A percentile compares a stretch with the other conserved stretches of the same genome.
Conservation (phyloP, 2,797 vertebrate genomes). For the Pagetopsis macropterus region DNA sequence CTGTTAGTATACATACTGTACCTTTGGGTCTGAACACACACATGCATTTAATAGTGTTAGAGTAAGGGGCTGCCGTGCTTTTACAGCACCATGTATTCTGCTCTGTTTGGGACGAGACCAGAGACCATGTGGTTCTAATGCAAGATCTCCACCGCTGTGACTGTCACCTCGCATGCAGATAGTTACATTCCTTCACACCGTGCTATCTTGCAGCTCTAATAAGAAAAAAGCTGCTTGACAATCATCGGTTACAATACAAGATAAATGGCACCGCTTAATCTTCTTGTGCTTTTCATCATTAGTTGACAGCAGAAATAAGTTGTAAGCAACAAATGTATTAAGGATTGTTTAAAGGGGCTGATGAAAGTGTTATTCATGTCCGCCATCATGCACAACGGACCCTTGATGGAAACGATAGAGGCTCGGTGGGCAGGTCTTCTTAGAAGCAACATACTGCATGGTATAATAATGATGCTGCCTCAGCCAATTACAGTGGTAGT, state of each 20-base stretch:
- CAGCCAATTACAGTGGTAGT: conserved; percentile 46
- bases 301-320: conserved; percentile 46
- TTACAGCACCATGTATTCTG: too few relatives aligned
- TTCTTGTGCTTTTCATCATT: conserved; percentile 65
- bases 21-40: too few relatives aligned
- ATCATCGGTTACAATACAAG: conserved; percentile 42
- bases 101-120: too few relatives aligned
- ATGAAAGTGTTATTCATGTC: conserved; percentile 64
- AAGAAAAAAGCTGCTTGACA: conserved; percentile 52
- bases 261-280: conserved; percentile 56
- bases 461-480: conserved; percentile 52
- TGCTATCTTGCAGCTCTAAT: conserved; percentile 43
- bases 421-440: conserved; percentile 50
- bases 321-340: conserved; percentile 39
- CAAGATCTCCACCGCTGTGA: too few relatives aligned
- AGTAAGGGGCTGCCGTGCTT: too few relatives aligned
- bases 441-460: conserved; percentile 33
- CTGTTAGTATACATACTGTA: too few relatives aligned
- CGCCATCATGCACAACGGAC: conserved; percentile 34
- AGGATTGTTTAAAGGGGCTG: conserved; percentile 38
- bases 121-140: too few relatives aligned
- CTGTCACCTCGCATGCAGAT: conserved; percentile 35
- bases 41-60: too few relatives aligned
- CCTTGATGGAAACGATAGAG: conserved; percentile 56
- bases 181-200: conserved; percentile 55